phyloP scores from a whole-genome alignment of 2,113 vertebrate species.

The Ctenodactylus gundi region DNA sequence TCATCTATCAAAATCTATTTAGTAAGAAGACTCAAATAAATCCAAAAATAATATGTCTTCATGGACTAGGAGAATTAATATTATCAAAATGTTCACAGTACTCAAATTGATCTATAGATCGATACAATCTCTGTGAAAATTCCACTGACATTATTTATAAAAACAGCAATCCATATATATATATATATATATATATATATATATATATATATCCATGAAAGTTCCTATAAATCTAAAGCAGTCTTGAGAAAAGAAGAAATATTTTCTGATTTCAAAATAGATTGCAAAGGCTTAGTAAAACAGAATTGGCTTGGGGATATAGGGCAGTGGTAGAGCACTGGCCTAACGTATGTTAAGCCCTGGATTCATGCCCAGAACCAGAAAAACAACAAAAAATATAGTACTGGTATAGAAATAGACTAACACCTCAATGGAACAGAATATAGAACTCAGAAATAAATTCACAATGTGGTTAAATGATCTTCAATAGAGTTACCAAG shows the following conservation, averaged over 20 bases:
- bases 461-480: neutral
- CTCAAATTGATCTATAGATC: neutral
- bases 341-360: neutral
- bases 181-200: neutral
- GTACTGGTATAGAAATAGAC: neutral
- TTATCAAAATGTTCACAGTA: neutral
- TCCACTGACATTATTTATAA: neutral
- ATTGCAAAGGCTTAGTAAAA: neutral
- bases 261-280: neutral
- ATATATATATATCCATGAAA: neutral
- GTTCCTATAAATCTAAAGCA: neutral
- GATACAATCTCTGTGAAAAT: neutral
- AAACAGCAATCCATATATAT: neutral
- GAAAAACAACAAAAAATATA: neutral
- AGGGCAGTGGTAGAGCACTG: neutral
- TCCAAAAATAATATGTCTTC: neutral
- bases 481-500: neutral
- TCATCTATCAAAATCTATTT: conserved; percentile 46
- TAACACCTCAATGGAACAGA: neutral
- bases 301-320: neutral
- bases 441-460: neutral
- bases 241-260: neutral
- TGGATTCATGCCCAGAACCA: neutral
- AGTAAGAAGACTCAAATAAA: neutral
- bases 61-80: neutral